Evolutionary conservation across 1,140 invertebrate species (phyloP).

Genomic region (Trachelipus rathkii): DNA sequence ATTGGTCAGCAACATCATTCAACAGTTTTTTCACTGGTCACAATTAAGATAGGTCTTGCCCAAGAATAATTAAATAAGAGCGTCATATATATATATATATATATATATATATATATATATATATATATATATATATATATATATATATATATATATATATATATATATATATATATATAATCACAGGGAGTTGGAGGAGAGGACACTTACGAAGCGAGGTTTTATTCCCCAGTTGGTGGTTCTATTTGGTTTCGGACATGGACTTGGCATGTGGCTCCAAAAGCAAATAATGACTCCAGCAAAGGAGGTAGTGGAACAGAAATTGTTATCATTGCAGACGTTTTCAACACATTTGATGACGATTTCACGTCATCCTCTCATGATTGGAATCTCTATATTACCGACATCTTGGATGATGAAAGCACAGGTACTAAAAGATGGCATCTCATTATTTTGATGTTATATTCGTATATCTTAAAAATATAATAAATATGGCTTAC

Average conservation of each 20-base stretch:
- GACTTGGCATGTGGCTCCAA: constrained; percentile 52
- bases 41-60: too few species aligned
- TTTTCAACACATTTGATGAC: constrained; percentile 52
- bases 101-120: too few species aligned
- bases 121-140: too few species aligned
- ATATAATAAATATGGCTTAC: too few species aligned
- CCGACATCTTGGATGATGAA: constrained; percentile 71
- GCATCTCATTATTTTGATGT: too few species aligned
- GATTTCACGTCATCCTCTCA: constrained; percentile 61
- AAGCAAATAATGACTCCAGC: constrained; percentile 35
- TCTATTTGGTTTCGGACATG: constrained; percentile 71
- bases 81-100: too few species aligned
- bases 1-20: too few species aligned
- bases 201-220: constrained; percentile 70
- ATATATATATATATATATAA: constrained; percentile 37
- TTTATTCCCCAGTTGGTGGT: constrained; percentile 72
- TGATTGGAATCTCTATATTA: constrained; percentile 83
- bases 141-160: too few species aligned
- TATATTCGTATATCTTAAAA: too few species aligned
- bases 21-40: too few species aligned
- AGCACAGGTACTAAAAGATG: neutral
- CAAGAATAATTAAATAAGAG: too few species aligned
- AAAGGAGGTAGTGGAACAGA: constrained; percentile 55
- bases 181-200: constrained; percentile 66
- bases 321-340: constrained; percentile 68